These are phyloP conservation scores for Bambusicola thoracicus DNA, from an alignment of 2,113 vertebrate species.

Conservation along the genomic window DNA sequence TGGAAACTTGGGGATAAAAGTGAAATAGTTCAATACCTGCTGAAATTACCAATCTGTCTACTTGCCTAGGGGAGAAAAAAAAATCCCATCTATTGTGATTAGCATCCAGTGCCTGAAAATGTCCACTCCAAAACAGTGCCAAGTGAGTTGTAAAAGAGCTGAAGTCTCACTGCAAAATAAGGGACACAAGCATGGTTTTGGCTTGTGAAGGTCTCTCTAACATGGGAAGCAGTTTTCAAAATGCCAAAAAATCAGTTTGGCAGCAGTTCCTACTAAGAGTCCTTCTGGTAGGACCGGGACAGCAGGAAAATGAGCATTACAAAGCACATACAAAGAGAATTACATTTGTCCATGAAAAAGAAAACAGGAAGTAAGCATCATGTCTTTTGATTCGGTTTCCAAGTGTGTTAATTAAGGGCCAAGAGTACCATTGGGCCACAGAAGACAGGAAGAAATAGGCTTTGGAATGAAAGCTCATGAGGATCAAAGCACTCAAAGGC, in stretches of 20 bases:
- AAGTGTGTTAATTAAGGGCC: neutral
- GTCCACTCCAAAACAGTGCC: neutral
- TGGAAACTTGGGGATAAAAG: neutral
- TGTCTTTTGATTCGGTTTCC: neutral
- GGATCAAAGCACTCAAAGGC: neutral
- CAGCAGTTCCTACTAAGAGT: neutral
- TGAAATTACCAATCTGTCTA: neutral
- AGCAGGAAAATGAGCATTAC: neutral
- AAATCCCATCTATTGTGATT: neutral
- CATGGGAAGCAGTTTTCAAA: neutral
- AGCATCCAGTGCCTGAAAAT: neutral
- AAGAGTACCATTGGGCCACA: neutral
- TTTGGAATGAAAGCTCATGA: constrained; percentile 9
- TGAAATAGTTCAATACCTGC: neutral
- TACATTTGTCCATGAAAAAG: neutral
- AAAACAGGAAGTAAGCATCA: neutral
- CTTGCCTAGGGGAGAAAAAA: neutral
- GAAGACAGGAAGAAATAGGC: neutral
- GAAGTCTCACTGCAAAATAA: neutral
- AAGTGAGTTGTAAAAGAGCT: neutral
- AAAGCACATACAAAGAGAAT: neutral
- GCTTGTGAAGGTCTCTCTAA: neutral
- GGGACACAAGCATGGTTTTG: neutral
- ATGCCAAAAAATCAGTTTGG: neutral
- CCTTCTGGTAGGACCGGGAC: neutral